Percentiles rank a stretch among this genome's conserved stretches.
phyloP scores from a whole-genome alignment of 1,140 invertebrate species.

The Cydia amplana region DNA sequence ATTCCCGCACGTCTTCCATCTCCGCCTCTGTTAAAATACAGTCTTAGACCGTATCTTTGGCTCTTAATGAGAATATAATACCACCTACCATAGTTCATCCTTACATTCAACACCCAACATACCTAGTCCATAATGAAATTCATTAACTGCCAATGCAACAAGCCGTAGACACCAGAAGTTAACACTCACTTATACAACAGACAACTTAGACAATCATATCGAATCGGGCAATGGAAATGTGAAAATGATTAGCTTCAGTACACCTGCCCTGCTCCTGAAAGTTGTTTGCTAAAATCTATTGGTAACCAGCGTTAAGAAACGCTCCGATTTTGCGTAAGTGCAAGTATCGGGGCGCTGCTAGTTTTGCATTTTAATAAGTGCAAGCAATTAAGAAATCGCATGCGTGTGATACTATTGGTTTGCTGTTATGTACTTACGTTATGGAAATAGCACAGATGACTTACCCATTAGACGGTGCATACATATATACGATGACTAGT shows the following conservation, averaged over 20 bases:
- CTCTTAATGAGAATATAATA: too few relatives aligned
- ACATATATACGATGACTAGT: background rate
- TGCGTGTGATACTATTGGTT: slow-evolving; percentile 29
- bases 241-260: slow-evolving; percentile 24
- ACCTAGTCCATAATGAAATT: too few relatives aligned
- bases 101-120: too few relatives aligned
- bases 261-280: slow-evolving; percentile 27
- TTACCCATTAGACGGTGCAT: background rate
- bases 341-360: slow-evolving; percentile 17
- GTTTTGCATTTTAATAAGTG: slow-evolving; percentile 31
- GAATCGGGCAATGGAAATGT: background rate
- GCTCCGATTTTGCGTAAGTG: slow-evolving; percentile 18
- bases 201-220: background rate
- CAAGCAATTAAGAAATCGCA: slow-evolving; percentile 31
- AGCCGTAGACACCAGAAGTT: too few relatives aligned
- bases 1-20: too few relatives aligned
- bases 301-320: slow-evolving; percentile 15
- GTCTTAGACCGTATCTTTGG: too few relatives aligned
- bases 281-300: slow-evolving; percentile 7
- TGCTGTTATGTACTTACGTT: background rate
- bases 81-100: too few relatives aligned
- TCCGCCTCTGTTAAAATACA: too few relatives aligned
- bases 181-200: too few relatives aligned
- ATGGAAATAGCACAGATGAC: background rate
- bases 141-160: too few relatives aligned